Conservation (phyloP, 2,797 vertebrate genomes). For the Apodemus agrarius region DNA sequence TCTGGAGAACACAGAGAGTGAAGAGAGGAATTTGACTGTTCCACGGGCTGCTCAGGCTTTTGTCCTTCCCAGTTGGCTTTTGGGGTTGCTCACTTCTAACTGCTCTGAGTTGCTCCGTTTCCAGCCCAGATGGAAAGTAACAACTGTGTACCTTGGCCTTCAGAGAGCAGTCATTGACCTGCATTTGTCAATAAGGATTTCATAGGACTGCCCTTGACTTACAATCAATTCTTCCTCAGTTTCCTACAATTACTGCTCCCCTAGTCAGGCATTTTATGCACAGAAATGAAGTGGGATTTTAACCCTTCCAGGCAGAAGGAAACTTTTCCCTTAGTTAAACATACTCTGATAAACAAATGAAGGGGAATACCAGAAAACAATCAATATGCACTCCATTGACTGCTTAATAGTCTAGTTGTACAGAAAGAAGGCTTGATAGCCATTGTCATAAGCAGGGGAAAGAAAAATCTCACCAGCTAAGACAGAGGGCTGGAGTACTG, state of each 20-base stretch:
- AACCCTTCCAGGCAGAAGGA: not conserved
- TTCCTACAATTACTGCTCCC: not conserved
- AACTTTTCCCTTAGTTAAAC: not conserved
- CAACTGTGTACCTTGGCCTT: not conserved
- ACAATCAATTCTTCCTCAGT: constrained; percentile 24
- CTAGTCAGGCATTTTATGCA: not conserved
- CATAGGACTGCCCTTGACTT: not conserved
- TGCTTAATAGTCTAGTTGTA: not conserved
- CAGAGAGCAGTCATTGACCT: not conserved
- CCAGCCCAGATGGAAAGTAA: constrained; percentile 31
- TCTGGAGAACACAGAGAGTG: not conserved
- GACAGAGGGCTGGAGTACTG: not conserved
- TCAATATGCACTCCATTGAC: not conserved
- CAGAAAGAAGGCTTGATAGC: not conserved
- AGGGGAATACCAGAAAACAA: not conserved
- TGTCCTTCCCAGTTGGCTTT: not conserved
- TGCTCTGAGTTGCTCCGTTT: constrained; percentile 13
- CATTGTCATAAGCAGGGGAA: not conserved
- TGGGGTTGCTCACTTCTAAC: not conserved
- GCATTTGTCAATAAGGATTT: constrained; percentile 10
- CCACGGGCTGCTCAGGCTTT: not conserved
- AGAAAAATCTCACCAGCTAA: not conserved
- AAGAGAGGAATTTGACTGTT: not conserved
- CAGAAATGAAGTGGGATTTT: not conserved
- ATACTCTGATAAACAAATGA: not conserved